A percentile compares a stretch with the other conserved stretches of the same genome.
Conservation (phyloP, 2,797 vertebrate species). For the Sebastes taczanowskii region DNA sequence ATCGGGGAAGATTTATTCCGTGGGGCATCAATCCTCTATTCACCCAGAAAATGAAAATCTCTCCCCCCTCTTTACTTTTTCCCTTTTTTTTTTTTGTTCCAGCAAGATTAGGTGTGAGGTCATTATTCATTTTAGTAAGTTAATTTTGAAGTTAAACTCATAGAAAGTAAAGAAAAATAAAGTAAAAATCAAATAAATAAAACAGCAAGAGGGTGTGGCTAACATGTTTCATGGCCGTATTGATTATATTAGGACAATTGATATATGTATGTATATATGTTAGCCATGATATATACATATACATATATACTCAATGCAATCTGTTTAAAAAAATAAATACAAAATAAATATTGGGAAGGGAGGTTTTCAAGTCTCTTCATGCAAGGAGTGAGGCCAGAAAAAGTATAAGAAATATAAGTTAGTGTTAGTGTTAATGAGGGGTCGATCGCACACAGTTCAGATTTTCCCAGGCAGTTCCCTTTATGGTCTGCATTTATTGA, state of each 20-base stretch:
- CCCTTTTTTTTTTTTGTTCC: slow-evolving; percentile 38
- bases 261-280: slow-evolving; percentile 83
- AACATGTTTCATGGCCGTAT: slow-evolving; percentile 73
- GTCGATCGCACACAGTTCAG: slow-evolving; percentile 69
- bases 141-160: slow-evolving; percentile 63
- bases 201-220: slow-evolving; percentile 56
- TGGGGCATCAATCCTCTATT: slow-evolving; percentile 45
- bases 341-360: background rate
- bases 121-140: slow-evolving; percentile 78
- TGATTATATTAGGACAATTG: slow-evolving; percentile 70
- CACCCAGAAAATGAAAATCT: slow-evolving; percentile 60
- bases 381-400: slow-evolving; percentile 71
- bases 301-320: slow-evolving; percentile 81
- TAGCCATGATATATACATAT: slow-evolving; percentile 77
- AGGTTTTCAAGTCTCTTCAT: slow-evolving; percentile 64
- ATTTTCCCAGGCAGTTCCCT: slow-evolving; percentile 58
- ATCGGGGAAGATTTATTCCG: slow-evolving; percentile 30
- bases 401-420: slow-evolving; percentile 68
- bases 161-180: slow-evolving; percentile 37
- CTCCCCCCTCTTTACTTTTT: slow-evolving; percentile 59
- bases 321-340: slow-evolving; percentile 38
- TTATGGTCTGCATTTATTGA: slow-evolving; percentile 63
- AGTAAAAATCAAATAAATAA: slow-evolving; percentile 21
- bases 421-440: slow-evolving; percentile 80
- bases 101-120: slow-evolving; percentile 69